phyloP scores from a whole-genome alignment of 2,797 vertebrate genomes.

The Hypotaenidia okinawae region DNA sequence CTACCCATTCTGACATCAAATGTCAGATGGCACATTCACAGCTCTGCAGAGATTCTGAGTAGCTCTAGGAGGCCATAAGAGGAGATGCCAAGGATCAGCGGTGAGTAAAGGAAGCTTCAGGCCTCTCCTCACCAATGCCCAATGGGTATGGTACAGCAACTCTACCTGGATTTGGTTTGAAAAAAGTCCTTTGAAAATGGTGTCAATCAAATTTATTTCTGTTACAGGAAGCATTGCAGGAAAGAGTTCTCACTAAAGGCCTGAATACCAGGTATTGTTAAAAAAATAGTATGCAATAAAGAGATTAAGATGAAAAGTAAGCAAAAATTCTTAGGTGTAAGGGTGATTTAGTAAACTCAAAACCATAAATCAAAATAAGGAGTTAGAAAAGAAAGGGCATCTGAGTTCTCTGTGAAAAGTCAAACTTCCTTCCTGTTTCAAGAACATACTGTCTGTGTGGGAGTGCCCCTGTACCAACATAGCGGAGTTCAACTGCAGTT shows the following conservation, averaged over 20 bases:
- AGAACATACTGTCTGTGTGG: not conserved
- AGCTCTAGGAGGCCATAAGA: not conserved
- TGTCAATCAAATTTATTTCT: not conserved
- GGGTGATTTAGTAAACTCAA: not conserved
- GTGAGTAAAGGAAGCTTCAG: not conserved
- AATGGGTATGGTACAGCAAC: not conserved
- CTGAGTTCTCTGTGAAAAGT: not conserved
- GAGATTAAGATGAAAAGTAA: not conserved
- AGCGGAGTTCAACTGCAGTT: not conserved
- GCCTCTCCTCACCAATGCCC: not conserved
- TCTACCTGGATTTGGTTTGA: not conserved
- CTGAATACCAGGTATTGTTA: not conserved
- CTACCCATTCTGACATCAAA: not conserved
- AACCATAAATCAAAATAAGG: not conserved
- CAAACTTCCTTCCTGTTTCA: not conserved
- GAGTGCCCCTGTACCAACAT: fast-evolving
- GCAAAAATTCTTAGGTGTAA: not conserved
- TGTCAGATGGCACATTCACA: not conserved
- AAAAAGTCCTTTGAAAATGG: not conserved
- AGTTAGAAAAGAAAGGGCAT: not conserved
- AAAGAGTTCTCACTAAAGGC: not conserved
- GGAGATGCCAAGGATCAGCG: not conserved
- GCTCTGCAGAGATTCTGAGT: not conserved
- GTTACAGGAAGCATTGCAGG: not conserved
- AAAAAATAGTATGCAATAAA: not conserved